These are phyloP conservation scores for Diadegma fenestrale DNA, from an alignment of 2,888 invertebrate species.

Conservation along the genomic window DNA sequence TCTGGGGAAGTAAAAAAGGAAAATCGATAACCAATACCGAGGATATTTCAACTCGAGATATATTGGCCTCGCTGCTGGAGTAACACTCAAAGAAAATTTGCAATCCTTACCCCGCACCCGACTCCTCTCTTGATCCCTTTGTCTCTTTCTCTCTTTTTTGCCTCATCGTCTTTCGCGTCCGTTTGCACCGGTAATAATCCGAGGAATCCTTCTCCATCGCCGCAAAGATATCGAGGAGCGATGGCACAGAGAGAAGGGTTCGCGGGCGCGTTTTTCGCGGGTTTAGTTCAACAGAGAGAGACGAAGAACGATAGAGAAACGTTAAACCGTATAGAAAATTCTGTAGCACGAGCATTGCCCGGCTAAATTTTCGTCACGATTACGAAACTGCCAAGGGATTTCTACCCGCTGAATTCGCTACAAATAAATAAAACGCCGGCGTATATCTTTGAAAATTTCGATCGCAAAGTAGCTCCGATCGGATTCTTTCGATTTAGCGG, in stretches of 20 bases:
- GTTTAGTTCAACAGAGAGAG: neutral
- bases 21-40: conserved; percentile 28
- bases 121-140: conserved; percentile 9
- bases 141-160: neutral
- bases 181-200: conserved; percentile 50
- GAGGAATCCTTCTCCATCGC: conserved; percentile 39
- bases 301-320: conserved; percentile 31
- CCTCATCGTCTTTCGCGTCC: conserved; percentile 5
- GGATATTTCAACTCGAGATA: conserved; percentile 23
- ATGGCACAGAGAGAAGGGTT: neutral
- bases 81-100: conserved; percentile 55
- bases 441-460: neutral
- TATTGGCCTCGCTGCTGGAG: conserved; percentile 23
- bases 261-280: conserved; percentile 22
- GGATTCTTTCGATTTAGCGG: conserved; percentile 1
- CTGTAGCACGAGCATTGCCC: conserved; percentile 24
- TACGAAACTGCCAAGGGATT: conserved; percentile 57
- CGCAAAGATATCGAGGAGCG: conserved; percentile 48
- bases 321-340: conserved; percentile 63
- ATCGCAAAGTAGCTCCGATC: neutral
- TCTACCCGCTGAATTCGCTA: conserved; percentile 1
- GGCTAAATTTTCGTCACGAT: conserved; percentile 59
- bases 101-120: conserved; percentile 24
- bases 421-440: conserved; percentile 1
- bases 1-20: conserved; percentile 9